These are phyloP conservation scores for Lepidurus arcticus DNA, from an alignment of 1,140 invertebrate genomes.

Conservation along the genomic window DNA sequence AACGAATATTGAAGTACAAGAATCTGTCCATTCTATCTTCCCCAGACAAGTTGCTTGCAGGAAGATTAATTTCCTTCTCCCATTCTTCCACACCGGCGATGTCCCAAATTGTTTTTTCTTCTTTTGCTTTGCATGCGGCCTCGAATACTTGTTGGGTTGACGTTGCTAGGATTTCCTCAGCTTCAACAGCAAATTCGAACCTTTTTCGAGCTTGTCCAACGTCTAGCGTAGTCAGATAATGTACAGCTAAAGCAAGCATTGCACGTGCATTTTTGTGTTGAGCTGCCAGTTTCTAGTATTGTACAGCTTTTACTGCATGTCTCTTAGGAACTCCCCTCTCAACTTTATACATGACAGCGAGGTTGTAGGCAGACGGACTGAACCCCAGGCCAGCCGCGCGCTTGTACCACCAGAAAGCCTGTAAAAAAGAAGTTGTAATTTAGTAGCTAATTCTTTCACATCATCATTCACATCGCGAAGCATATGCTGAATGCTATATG, in stretches of 20 bases:
- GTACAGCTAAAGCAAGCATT: slow-evolving; percentile 29
- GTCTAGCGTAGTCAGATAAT: background rate
- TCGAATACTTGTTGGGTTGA: background rate
- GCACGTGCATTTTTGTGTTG: slow-evolving; percentile 10
- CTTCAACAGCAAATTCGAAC: background rate
- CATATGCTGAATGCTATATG: too few species aligned
- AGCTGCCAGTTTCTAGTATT: slow-evolving; percentile 32
- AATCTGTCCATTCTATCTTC: background rate
- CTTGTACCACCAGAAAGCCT: slow-evolving; percentile 30
- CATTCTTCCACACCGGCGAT: too few species aligned
- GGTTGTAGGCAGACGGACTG: slow-evolving; percentile 28
- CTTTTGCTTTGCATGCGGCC: background rate
- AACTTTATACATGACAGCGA: slow-evolving; percentile 20
- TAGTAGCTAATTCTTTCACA: too few species aligned
- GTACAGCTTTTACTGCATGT: slow-evolving; percentile 31
- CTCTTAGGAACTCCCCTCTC: background rate
- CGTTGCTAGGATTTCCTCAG: background rate
- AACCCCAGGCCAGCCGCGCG: slow-evolving; percentile 26
- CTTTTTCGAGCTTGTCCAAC: background rate
- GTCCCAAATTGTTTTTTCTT: background rate
- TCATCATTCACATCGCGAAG: too few species aligned
- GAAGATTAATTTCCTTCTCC: too few species aligned
- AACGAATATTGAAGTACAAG: background rate
- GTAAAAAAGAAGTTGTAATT: background rate
- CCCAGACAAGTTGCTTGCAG: too few species aligned